Base-by-base conservation (phyloP, 2,888 invertebrate species). In the Villa cingulata region DNA sequence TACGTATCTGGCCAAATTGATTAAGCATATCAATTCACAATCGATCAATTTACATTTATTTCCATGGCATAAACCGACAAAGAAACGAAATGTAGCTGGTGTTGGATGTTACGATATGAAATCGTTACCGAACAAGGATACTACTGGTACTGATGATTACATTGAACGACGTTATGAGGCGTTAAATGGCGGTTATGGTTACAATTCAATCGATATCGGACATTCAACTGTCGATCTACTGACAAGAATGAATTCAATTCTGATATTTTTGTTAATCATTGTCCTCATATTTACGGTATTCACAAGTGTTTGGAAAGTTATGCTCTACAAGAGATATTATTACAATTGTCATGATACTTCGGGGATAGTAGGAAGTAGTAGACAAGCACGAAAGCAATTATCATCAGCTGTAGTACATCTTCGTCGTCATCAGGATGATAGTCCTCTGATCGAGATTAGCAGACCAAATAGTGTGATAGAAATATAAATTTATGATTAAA, bases 1-100 rank as follows among this genome's bases (percentile, higher is more conserved):
- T 32, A 37, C 38, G 27, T 44, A 44, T 44, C 38, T 44, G 18
- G 23, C 17, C 29, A 37, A 38, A 29, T 27, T 23, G 29, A 37
- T 44, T 37, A 38, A 32, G 12, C 12, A 32, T 32, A 32, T 32
- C 12, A 32, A 32, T 32, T 32, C 29, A 32, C 29, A 32, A 32
- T 32, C 29, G 12, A 32, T 32, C 4, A 9, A 32, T 32, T 32
- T 32, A 32, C 6, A 32, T 32, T 32, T 32, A 32, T 32, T 14
- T 12, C 29, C 9, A 32, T 32, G 29, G 29, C 29, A 32, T 32
- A 32, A 32, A 32, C 29, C 29, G 12, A 32, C 9, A 12, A 32
- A 32, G 34, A 19, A 46, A 40, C 45, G 45, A 41, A 41, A 46
- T 38, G 36, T 41, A 34, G 45, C 38, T 20, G 36, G 1, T 41